Evolutionary conservation across 2,888 invertebrate genomes (phyloP).

Genomic region (Aporophyla nigra): DNA sequence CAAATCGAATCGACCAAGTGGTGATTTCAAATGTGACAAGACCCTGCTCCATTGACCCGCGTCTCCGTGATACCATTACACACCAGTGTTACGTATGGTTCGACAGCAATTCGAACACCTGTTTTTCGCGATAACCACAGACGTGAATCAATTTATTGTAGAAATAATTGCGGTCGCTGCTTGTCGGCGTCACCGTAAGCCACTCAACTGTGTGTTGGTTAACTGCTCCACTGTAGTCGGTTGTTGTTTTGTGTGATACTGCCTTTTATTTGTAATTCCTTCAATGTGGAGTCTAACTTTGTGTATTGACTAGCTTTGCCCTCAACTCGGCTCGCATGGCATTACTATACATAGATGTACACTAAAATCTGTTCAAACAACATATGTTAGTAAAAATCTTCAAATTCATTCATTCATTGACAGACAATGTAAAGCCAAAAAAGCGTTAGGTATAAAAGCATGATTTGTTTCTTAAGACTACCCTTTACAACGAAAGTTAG

Average conservation of each 20-base stretch:
- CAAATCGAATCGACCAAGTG: background rate
- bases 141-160: constrained; percentile 48
- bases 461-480: too few species aligned
- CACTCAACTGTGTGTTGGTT: constrained; percentile 23
- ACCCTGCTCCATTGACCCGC: background rate
- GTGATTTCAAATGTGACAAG: background rate
- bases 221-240: constrained; percentile 5
- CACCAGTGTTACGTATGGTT: constrained; percentile 25
- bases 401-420: too few species aligned
- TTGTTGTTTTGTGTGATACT: constrained; percentile 3
- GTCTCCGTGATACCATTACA: constrained; percentile 8
- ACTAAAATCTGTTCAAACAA: background rate
- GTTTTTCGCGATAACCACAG: constrained; percentile 42
- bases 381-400: too few species aligned
- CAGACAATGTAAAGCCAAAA: too few species aligned
- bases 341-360: background rate
- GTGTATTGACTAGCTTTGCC: background rate
- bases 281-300: background rate
- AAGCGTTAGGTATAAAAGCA: too few species aligned
- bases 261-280: background rate
- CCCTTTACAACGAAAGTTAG: too few species aligned
- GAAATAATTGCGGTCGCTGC: constrained; percentile 43
- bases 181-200: constrained; percentile 4
- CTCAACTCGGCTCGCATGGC: background rate
- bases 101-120: constrained; percentile 30